Evolutionary conservation across 2,113 vertebrate genomes (phyloP).

Genomic region (Mormoops blainvillei): DNA sequence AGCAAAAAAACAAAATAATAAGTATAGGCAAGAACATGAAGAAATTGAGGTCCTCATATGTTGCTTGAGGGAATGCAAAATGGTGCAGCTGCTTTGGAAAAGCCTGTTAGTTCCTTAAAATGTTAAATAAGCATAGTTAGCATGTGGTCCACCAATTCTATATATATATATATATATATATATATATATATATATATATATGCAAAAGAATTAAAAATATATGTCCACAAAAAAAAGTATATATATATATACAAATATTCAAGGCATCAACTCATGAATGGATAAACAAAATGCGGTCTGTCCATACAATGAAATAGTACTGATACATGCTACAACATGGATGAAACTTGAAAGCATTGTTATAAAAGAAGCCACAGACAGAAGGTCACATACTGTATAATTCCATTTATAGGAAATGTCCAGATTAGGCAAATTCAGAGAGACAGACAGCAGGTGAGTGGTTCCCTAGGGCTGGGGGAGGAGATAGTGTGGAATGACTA

Average conservation of each 20-base stretch:
- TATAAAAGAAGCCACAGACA: neutral
- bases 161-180: neutral
- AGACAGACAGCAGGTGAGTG: neutral
- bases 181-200: neutral
- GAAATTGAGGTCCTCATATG: neutral
- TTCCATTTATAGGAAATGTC: neutral
- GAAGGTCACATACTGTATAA: neutral
- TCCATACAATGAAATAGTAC: neutral
- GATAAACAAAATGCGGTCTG: neutral
- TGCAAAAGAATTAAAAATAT: conserved; percentile 22
- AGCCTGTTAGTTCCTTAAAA: conserved; percentile 29
- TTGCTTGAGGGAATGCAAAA: neutral
- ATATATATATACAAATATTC: neutral
- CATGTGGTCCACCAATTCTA: conserved; percentile 14
- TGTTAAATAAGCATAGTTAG: conserved; percentile 43
- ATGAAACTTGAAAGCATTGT: neutral
- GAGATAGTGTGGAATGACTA: neutral
- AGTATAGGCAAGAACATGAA: neutral
- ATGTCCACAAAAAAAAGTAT: conserved; percentile 1
- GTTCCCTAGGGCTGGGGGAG: neutral
- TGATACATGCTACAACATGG: neutral
- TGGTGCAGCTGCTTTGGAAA: conserved; percentile 32
- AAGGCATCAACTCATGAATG: neutral
- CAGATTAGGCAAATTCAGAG: neutral
- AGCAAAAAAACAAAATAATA: neutral